These are phyloP conservation scores for Gavialis gangeticus DNA, from an alignment of 2,113 vertebrate genomes.

Conservation along the genomic window DNA sequence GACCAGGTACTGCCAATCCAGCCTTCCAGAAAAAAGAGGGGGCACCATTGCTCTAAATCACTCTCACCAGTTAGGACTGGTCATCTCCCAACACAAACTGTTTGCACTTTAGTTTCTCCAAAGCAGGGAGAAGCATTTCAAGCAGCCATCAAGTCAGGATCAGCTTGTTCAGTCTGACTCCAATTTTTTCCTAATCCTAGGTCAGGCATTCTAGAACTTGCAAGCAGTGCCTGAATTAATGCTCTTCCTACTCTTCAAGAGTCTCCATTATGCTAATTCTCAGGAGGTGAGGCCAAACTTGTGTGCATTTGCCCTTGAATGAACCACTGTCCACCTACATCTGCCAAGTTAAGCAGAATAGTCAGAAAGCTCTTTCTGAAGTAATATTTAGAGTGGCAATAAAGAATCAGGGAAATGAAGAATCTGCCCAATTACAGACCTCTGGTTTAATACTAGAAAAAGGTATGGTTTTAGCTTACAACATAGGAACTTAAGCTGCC, in stretches of 20 bases:
- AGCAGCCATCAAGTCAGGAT: background rate
- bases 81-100: background rate
- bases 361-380: background rate
- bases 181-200: background rate
- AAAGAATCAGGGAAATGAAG: background rate
- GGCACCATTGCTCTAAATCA: background rate
- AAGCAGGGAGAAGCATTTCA: background rate
- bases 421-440: constrained; percentile 10
- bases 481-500: background rate
- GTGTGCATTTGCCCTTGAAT: background rate
- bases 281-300: background rate
- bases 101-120: background rate
- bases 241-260: background rate
- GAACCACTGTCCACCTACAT: background rate
- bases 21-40: no score
- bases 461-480: constrained; percentile 17
- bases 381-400: background rate
- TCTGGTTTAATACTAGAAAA: background rate
- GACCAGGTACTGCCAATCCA: no score
- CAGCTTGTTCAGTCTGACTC: background rate
- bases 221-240: background rate
- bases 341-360: background rate
- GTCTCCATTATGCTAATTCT: background rate
- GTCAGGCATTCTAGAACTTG: background rate
- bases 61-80: background rate